Base-by-base conservation (phyloP, 2,113 vertebrate genomes). In the Carassius gibelio region DNA sequence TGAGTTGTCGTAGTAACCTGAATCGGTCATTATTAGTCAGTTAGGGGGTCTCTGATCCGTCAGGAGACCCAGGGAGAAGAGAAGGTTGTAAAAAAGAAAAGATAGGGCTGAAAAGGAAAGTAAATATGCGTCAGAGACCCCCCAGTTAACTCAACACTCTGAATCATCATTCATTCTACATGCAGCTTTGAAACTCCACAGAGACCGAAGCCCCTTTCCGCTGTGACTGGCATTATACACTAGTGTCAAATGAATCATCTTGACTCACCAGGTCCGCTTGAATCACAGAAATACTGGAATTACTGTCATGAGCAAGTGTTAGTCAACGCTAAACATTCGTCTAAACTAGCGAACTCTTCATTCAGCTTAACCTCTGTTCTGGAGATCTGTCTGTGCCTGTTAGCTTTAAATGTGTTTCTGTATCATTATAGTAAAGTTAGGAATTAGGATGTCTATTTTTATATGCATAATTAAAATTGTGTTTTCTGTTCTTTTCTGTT, bases 1-100 rank as follows among this genome's bases (percentile, higher is more conserved):
- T 42, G 38, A 42, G 38, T 42, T 8, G 19, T 21, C 17, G 30
- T 64, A 36, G 57, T 48, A 50, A 48, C 61, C 64, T 68, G 17
- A 82, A 52, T 26, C n/a, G 3, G 26, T 81, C 38, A 14, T 80
- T 66, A 52, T 52, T 50, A 36, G 38, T 82, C 80, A 71, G 80
- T 52, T n/a, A 52, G 62, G 66, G 64, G 80, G 64, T 82, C 80
- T 82, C 26, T 82, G 80, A 82, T 82, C 23, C 19, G 9, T 36
- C 26, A n/a, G 17, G 64, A 71, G 48, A 52, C 64, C 80, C 10
- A 19, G 6, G 0, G 80, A 71, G 78, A 80, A 11, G 52, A 62
- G 45, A 82, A 71, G 62, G 15, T 21, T 71, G 45, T 71, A 4
- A 82, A 82, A 82, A 55, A 26, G 42, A 55, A 66, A 69, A 38